Evolutionary conservation across 2,888 invertebrate genomes (phyloP).

Genomic region (Xylophagus ater): DNA sequence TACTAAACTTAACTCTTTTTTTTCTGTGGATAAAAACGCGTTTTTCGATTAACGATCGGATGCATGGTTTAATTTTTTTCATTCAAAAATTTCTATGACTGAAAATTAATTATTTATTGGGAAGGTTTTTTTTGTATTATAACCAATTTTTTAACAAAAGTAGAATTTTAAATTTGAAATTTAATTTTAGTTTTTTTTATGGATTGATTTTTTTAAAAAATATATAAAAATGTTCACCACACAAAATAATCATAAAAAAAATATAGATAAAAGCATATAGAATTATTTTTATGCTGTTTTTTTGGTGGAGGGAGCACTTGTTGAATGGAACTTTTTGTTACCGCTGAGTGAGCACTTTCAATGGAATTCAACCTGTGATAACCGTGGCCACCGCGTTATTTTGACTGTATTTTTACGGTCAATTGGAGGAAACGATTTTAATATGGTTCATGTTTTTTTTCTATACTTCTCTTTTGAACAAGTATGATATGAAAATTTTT

Average conservation of each 20-base stretch:
- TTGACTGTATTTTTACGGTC: constrained; percentile 19
- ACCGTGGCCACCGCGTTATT: no score
- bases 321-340: constrained; percentile 12
- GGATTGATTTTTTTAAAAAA: constrained; percentile 2
- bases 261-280: no score
- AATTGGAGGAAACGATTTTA: constrained; percentile 18
- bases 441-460: no score
- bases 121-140: constrained; percentile 6
- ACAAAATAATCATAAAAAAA: no score
- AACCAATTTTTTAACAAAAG: no score
- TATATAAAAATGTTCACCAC: constrained; percentile 8
- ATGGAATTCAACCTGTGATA: no score
- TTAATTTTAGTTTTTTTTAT: constrained; percentile 10
- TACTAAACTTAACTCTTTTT: no score
- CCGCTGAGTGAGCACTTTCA: constrained; percentile 14
- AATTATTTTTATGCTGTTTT: no score
- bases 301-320: constrained; percentile 9
- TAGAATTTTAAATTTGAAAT: no score
- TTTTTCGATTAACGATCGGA: constrained; percentile 12
- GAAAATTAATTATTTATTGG: constrained; percentile 14
- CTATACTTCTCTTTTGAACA: no score
- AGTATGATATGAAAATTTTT: no score
- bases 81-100: constrained; percentile 11
- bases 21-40: no score
- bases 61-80: constrained; percentile 14